Base-by-base conservation (phyloP, 2,113 vertebrate species). In the Cololabis saira region DNA sequence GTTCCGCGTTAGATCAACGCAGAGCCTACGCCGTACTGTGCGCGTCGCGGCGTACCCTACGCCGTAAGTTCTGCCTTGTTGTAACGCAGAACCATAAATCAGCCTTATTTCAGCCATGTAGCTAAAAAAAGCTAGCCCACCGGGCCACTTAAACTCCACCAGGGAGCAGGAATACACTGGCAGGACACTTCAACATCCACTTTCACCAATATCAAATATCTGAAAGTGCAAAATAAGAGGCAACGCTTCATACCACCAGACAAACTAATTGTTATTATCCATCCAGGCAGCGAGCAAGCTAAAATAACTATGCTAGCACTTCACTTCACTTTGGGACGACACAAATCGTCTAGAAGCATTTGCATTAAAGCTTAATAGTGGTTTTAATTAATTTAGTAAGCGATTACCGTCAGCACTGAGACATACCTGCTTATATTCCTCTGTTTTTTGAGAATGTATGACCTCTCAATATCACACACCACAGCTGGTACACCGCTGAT, bases 381-480 rank as follows among this genome's bases (percentile, higher is more conserved):
- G 12, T 30, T 33, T 5, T 5, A 52, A 44, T 16, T 3, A 2
- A 12, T 22, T 19, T 21, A 15, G 18, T 0, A 47, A 14, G 12
- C 16, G 0, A 17, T 16, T 6, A 7, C 2, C n/a, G 10, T 18
- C 15, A 27, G 19, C 4, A 10, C 1, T 2, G 11, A 55, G 0
- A 81, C 79, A 0, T 76, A 91, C 87, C 82, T 78, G 59, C 1
- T 52, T 10, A 49, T 19, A 24, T 64, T 43, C 30, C 33, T 8
- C 40, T n/a, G 16, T 24, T 74, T 33, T 52, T 54, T 7, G 17
- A 13, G 62, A 81, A 79, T 63, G 78, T 83, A 59, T 87, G 90
- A 91, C 88, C 90, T 90, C 90, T 90, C 77, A 87, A 83, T 90
- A 86, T 82, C 82, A 77, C 79, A 58, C 66, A 37, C 48, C 68